Evolutionary conservation across 2,888 invertebrate genomes (phyloP).

Genomic region (Bembecia ichneumoniformis): DNA sequence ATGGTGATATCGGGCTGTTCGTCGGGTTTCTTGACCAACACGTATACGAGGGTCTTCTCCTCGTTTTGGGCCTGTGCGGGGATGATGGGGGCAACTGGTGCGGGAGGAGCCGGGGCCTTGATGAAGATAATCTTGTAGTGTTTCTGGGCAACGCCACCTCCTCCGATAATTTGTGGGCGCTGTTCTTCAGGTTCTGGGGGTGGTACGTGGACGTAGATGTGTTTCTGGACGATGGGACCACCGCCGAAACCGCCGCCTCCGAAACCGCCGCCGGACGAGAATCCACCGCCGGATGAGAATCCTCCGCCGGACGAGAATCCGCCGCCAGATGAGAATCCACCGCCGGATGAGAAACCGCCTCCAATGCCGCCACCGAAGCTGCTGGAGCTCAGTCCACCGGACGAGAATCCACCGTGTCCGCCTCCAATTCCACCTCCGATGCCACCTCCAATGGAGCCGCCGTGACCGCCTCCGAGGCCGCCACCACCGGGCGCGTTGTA

Average conservation of each 20-base stretch:
- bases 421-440: constrained; percentile 35
- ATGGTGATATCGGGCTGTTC: constrained; percentile 86
- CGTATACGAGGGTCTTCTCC: constrained; percentile 86
- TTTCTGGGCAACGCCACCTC: constrained; percentile 78
- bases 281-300: constrained; percentile 20
- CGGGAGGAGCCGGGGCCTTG: constrained; percentile 84
- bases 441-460: constrained; percentile 27
- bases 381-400: constrained; percentile 41
- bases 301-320: constrained; percentile 37
- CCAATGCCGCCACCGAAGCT: constrained; percentile 35
- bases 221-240: constrained; percentile 79
- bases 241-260: constrained; percentile 57
- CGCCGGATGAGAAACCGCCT: constrained; percentile 26
- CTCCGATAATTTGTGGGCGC: constrained; percentile 75
- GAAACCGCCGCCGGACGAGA: constrained; percentile 27
- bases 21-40: constrained; percentile 86
- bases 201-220: constrained; percentile 87
- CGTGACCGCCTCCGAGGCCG: constrained; percentile 25
- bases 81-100: constrained; percentile 81
- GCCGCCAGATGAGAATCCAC: constrained; percentile 31
- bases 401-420: constrained; percentile 33
- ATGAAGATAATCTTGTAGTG: constrained; percentile 91
- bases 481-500: constrained; percentile 66
- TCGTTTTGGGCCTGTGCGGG: constrained; percentile 82
- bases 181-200: constrained; percentile 84